Evolutionary conservation across 2,113 vertebrate genomes (phyloP), one percentile per base, ranked within the genome.

Genomic region (Lipophrys pholis): DNA sequence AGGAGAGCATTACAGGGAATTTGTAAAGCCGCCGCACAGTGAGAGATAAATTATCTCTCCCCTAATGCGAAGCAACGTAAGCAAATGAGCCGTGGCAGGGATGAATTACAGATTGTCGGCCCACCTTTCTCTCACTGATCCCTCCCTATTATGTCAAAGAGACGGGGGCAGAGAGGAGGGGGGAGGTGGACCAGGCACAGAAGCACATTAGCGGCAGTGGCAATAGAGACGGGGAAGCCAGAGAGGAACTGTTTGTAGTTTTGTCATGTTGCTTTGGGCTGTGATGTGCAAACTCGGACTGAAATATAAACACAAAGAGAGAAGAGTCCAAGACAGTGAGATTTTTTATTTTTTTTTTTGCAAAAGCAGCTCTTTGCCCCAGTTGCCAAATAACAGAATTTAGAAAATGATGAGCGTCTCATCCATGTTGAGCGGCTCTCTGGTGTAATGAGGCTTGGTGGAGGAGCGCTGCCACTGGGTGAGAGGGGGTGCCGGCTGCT

Each of bases 81-180:
- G 90, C 93, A 94, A 95, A 94, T 95, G 94, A 95, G 93, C 87
- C 93, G 85, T 94, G 85, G 87, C 85, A 80, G 63, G 92, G 91
- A 93, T 94, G 93, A 93, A 93, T 95, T 94, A 94, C 93, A 93
- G 87, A 93, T 90, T 65, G 74, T 74, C 85, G 73, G 81, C 88
- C 85, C 85, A 84, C 83, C 92, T 89, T 90, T 92, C 87, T 81
- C 76, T 78, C 80, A 73, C 86, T 64, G 86, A 91, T 92, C 92
- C 79, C 69, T 90, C 87, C 91, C 83, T 84, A 88, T 94, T 92
- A 93, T 93, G 92, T 94, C 93, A 94, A 90, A 86, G 80, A 82
- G 76, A 80, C 0, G 30, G 30, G 60, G 60, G 42, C 35, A 46
- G 75, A 21, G 70, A 48, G 73, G 78, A 50, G 74, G 78, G 79